phyloP scores from a whole-genome alignment of 2,888 invertebrate genomes.

The Germaria angustata region DNA sequence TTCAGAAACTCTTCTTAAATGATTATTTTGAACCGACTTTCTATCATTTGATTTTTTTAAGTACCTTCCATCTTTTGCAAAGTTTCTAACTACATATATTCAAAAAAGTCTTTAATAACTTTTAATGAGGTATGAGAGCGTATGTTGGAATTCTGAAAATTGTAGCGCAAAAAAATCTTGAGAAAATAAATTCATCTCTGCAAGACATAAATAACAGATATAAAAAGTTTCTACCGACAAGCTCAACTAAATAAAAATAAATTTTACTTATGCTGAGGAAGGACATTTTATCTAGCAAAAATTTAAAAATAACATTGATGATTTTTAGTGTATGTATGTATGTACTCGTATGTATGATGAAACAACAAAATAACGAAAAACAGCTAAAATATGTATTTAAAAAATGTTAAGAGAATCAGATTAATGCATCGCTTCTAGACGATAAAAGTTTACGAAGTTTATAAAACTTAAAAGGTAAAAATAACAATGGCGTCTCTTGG shows the following conservation, averaged over 20 bases:
- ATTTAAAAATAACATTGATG: too few species aligned
- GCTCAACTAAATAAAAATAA: neutral
- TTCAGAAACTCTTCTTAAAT: too few species aligned
- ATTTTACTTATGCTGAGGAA: neutral
- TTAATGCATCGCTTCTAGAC: conserved; percentile 47
- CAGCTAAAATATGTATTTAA: conserved; percentile 34
- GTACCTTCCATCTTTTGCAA: too few species aligned
- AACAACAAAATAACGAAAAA: conserved; percentile 18
- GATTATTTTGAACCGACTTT: too few species aligned
- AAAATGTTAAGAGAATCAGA: conserved; percentile 51
- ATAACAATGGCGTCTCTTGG: conserved; percentile 68
- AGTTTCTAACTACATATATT: too few species aligned
- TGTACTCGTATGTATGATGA: conserved; percentile 14
- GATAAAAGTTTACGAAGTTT: conserved; percentile 73
- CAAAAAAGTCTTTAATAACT: too few species aligned
- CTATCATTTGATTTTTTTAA: too few species aligned
- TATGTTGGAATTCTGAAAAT: conserved; percentile 2
- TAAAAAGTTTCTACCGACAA: conserved; percentile 8
- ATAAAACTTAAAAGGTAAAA: conserved; percentile 72
- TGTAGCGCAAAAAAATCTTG: conserved; percentile 2
- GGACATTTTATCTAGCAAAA: conserved; percentile 33
- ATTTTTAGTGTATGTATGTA: too few species aligned
- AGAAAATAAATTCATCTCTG: conserved; percentile 37
- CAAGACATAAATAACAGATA: conserved; percentile 28
- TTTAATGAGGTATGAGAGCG: neutral